These are phyloP conservation scores for Lates calcarifer DNA, from an alignment of 2,113 vertebrate genomes.

Conservation along the genomic window DNA sequence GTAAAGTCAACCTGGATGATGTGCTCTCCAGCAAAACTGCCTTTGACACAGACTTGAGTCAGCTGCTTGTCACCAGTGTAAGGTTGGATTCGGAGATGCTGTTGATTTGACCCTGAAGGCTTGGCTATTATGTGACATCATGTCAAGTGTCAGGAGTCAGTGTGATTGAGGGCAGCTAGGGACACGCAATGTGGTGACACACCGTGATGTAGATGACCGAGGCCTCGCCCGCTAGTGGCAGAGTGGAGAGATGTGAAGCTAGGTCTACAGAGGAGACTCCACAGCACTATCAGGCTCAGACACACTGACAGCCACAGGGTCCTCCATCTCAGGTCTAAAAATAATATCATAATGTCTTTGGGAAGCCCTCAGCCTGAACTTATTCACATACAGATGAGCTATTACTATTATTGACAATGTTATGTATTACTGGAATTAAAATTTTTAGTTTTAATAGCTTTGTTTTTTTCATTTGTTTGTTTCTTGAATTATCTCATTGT, in stretches of 20 bases:
- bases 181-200: conserved; percentile 3
- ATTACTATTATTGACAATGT: neutral
- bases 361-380: neutral
- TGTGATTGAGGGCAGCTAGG: conserved; percentile 16
- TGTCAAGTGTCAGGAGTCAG: conserved; percentile 53
- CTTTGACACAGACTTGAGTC: conserved; percentile 19
- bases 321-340: neutral
- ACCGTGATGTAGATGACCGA: neutral
- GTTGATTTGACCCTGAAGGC: conserved; percentile 28
- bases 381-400: neutral
- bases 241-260: neutral
- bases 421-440: neutral
- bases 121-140: conserved; percentile 44
- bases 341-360: neutral
- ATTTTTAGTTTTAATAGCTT: neutral
- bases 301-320: neutral
- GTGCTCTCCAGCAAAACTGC: neutral
- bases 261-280: conserved; percentile 4
- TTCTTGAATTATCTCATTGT: neutral
- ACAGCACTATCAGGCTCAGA: neutral
- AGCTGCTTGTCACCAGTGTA: conserved; percentile 10
- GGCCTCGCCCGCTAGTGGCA: neutral
- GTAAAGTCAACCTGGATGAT: neutral
- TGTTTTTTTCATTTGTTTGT: neutral
- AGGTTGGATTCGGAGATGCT: conserved; percentile 15